Conservation (phyloP, 2,113 vertebrate species). For the Xiphophorus hellerii region DNA sequence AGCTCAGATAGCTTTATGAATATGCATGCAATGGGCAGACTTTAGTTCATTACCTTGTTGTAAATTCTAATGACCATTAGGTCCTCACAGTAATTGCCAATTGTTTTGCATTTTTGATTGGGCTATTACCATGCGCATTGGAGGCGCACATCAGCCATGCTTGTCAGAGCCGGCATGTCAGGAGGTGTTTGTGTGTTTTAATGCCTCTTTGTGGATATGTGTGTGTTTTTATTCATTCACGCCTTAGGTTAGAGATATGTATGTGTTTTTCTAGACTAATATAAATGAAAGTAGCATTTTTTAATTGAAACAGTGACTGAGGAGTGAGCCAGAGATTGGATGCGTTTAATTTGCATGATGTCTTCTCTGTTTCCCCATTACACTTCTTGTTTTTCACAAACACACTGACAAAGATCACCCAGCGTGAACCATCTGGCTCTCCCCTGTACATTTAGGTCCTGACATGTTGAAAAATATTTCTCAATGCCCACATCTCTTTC, state of each 20-base stretch:
- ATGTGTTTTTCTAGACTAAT: conserved; percentile 78
- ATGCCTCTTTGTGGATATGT: conserved; percentile 29
- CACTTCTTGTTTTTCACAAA: conserved; percentile 85
- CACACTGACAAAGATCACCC: conserved; percentile 46
- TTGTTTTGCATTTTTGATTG: conserved; percentile 99
- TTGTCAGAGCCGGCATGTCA: conserved; percentile 87
- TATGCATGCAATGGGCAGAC: conserved; percentile 99
- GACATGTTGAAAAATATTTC: conserved; percentile 66
- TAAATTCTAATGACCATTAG: conserved; percentile 99
- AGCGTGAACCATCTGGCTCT: conserved; percentile 70
- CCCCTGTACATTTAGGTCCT: conserved; percentile 55
- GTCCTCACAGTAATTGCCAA: conserved; percentile 99
- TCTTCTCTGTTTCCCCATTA: conserved; percentile 98
- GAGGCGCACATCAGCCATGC: conserved; percentile 95
- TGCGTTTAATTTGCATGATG: conserved; percentile 99
- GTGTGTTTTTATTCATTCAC: conserved; percentile 48
- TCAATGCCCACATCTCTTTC: conserved; percentile 62
- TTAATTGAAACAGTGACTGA: conserved; percentile 87
- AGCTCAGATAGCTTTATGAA: conserved; percentile 99
- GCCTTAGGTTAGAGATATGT: conserved; percentile 36
- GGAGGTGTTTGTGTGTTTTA: conserved; percentile 55
- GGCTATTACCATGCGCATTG: conserved; percentile 99
- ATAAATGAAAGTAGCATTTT: conserved; percentile 93
- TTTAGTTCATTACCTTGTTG: conserved; percentile 99
- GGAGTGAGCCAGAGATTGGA: conserved; percentile 95